Conservation (phyloP, 2,113 vertebrate genomes). For the Potamarius usumacintae region DNA sequence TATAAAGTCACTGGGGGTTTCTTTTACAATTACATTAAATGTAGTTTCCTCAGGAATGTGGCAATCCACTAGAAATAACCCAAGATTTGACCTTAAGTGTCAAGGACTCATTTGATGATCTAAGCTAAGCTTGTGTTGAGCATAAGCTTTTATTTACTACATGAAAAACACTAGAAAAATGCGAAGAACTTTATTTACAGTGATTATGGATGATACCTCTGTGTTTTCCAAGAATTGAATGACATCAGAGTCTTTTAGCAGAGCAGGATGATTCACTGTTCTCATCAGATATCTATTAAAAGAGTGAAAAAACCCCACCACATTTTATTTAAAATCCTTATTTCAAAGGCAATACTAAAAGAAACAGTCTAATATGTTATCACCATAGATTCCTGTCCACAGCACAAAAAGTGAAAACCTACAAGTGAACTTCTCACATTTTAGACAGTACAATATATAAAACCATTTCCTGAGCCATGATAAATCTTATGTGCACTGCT, state of each 20-base stretch:
- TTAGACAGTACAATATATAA: background rate
- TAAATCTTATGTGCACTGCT: background rate
- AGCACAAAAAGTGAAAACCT: background rate
- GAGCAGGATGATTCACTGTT: constrained; percentile 91
- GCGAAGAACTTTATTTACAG: background rate
- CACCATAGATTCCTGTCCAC: background rate
- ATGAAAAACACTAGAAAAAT: background rate
- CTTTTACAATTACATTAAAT: constrained; percentile 80
- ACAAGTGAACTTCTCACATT: background rate
- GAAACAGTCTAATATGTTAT: background rate
- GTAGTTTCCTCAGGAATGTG: constrained; percentile 35
- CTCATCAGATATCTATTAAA: constrained; percentile 87
- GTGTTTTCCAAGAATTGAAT: constrained; percentile 94
- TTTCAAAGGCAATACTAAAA: constrained; percentile 7
- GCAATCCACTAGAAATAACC: constrained; percentile 28
- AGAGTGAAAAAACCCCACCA: constrained; percentile 35
- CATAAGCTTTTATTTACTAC: background rate
- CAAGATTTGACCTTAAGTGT: constrained; percentile 10
- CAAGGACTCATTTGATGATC: background rate
- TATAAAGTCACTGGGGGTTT: constrained; percentile 68
- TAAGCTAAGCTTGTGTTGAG: background rate
- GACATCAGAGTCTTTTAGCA: constrained; percentile 94
- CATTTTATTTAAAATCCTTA: background rate
- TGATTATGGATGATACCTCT: constrained; percentile 75
- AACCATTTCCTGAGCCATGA: constrained; percentile 4